Conservation (phyloP, 2,113 vertebrate species). For the Gasterosteus aculeatus region DNA sequence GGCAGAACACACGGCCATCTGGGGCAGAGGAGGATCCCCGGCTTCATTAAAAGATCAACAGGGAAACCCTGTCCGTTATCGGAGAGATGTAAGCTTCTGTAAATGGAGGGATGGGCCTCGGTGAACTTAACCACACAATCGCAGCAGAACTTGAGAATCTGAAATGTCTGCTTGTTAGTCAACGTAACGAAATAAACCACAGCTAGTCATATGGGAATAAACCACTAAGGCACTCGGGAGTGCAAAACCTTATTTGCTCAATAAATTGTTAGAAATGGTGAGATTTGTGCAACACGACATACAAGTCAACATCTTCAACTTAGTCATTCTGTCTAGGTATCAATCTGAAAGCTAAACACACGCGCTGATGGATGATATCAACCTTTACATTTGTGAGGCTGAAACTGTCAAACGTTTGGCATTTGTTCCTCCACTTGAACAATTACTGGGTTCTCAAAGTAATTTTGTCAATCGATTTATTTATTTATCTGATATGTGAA, state of each 20-base stretch:
- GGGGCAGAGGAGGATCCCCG: constrained; percentile 58
- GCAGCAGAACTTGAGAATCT: not conserved
- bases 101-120: constrained; percentile 57
- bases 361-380: not conserved
- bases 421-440: not conserved
- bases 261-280: not conserved
- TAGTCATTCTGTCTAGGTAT: not conserved
- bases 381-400: not conserved
- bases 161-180: not conserved
- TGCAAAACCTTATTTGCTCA: not conserved
- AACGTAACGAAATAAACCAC: not conserved
- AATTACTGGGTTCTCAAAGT: not conserved
- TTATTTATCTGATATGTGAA: not conserved
- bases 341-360: not conserved
- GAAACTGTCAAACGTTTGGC: not conserved
- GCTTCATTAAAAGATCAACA: constrained; percentile 74
- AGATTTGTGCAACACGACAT: not conserved
- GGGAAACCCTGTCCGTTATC: constrained; percentile 47
- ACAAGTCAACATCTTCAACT: not conserved
- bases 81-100: constrained; percentile 63
- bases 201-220: not conserved
- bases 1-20: constrained; percentile 65
- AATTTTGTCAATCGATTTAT: not conserved
- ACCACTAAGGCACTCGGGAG: not conserved
- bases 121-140: constrained; percentile 38